These are phyloP conservation scores for Pandemis heparana DNA, from an alignment of 2,888 invertebrate species.

Conservation along the genomic window DNA sequence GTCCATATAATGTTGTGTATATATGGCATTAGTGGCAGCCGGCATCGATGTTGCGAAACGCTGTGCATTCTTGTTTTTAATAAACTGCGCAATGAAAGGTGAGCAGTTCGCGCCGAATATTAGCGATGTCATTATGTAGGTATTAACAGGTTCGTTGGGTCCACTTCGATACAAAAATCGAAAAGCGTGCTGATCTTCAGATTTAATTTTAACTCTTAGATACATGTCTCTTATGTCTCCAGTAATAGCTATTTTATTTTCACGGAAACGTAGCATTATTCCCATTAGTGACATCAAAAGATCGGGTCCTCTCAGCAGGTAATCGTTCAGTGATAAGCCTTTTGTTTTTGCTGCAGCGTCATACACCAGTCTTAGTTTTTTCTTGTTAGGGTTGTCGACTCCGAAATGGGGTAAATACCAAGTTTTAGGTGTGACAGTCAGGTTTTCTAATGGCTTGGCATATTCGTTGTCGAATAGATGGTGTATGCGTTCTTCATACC, in stretches of 20 bases:
- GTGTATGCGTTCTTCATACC: constrained; percentile 46
- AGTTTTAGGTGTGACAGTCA: constrained; percentile 2
- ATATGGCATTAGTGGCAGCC: neutral
- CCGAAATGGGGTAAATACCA: constrained; percentile 53
- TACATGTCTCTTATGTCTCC: constrained; percentile 56
- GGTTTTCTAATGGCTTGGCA: constrained; percentile 39
- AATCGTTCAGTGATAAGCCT: constrained; percentile 48
- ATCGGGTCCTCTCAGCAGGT: constrained; percentile 48
- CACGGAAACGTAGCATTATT: constrained; percentile 60
- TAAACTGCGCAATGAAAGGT: neutral
- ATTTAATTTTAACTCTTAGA: constrained; percentile 50
- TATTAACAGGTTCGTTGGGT: constrained; percentile 12
- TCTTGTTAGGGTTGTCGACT: constrained; percentile 49
- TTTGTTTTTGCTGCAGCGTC: constrained; percentile 45
- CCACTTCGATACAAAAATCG: constrained; percentile 54
- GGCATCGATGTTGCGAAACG: neutral
- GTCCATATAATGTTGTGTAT: neutral
- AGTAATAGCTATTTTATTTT: constrained; percentile 54
- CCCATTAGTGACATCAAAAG: constrained; percentile 52
- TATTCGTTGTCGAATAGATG: constrained; percentile 48
- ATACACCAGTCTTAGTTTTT: constrained; percentile 47
- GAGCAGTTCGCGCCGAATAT: neutral
- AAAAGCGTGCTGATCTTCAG: constrained; percentile 53
- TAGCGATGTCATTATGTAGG: constrained; percentile 43
- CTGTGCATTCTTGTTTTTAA: neutral